Evolutionary conservation across 1,140 invertebrate species (phyloP), one percentile per base, ranked within the genome.

Genomic region (Spodoptera frugiperda): DNA sequence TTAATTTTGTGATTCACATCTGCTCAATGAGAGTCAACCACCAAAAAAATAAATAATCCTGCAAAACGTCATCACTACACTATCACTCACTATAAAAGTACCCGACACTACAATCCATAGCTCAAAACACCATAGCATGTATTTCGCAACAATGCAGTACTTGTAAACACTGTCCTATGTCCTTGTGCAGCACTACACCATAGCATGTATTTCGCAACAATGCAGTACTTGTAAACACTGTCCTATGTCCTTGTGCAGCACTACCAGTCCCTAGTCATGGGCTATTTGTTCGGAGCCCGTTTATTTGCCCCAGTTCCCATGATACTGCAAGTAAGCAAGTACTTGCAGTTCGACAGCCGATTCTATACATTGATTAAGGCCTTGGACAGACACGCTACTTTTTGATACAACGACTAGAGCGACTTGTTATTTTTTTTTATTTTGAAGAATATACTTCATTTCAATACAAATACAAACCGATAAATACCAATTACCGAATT

Each of bases 271-370:
- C 44, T 12, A 49, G 39, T 44, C 55, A 72, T 72, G 53, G 68
- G 39, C 17, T 72, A 73, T 73, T 73, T 59, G 71, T 17, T 73
- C 55, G 4, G 44, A 49, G 46, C 55, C 61, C 76, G 68, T 78
- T 83, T 71, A 80, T 81, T 82, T 79, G 87, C 55, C 80, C 87
- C 78, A 88, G 85, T 89, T 89, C 88, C 83, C 88, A 89, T 57
- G 79, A 30, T 63, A 39, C 59, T 44, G 59, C 25, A 25, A 25
- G 25, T 39, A 8, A 39, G 4, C 33, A 48, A 44, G 63, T 67
- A 67, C 19, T 25, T 25, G 3, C 1, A n/a, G 49, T 39, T 55
- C 68, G 53, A 72, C 44, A 72, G 33, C 30, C n/a, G 54, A 70
- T 57, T 67, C 48, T 65, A 65, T 65, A 49, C 12, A 65, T 19